These are phyloP conservation scores for Drymodes brunneopygia DNA, from an alignment of 2,113 vertebrate genomes.

Conservation along the genomic window DNA sequence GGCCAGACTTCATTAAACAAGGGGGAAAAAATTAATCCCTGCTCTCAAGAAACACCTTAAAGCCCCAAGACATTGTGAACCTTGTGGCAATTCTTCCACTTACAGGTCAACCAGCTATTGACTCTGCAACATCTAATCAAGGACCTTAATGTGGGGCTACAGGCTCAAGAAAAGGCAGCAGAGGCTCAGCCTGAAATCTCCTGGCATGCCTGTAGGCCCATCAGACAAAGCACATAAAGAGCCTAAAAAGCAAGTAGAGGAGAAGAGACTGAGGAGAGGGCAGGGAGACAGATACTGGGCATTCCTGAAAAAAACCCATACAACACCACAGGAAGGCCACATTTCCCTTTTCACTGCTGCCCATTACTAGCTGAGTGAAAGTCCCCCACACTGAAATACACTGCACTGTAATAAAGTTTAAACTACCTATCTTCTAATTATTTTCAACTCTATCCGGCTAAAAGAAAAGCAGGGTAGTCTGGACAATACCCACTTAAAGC, in stretches of 20 bases:
- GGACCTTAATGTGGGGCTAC: background rate
- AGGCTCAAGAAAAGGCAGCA: background rate
- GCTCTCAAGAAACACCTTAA: background rate
- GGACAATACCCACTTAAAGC: background rate
- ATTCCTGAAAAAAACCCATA: background rate
- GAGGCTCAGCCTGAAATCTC: background rate
- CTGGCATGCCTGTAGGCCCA: background rate
- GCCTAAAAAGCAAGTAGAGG: background rate
- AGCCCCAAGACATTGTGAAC: background rate
- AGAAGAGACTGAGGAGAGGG: background rate
- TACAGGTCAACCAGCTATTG: background rate
- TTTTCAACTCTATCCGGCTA: background rate
- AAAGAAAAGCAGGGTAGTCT: background rate
- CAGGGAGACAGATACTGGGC: background rate
- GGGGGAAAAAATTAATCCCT: background rate
- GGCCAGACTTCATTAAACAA: background rate
- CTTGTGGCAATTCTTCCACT: accelerated
- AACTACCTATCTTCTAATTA: background rate
- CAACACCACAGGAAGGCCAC: background rate
- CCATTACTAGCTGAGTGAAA: background rate
- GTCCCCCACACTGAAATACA: background rate
- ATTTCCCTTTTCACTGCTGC: background rate
- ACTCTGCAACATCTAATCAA: background rate
- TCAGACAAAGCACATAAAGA: background rate
- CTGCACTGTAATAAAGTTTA: background rate